Evolutionary conservation across 1,140 invertebrate genomes (phyloP).

Genomic region (Ceratina australensis): DNA sequence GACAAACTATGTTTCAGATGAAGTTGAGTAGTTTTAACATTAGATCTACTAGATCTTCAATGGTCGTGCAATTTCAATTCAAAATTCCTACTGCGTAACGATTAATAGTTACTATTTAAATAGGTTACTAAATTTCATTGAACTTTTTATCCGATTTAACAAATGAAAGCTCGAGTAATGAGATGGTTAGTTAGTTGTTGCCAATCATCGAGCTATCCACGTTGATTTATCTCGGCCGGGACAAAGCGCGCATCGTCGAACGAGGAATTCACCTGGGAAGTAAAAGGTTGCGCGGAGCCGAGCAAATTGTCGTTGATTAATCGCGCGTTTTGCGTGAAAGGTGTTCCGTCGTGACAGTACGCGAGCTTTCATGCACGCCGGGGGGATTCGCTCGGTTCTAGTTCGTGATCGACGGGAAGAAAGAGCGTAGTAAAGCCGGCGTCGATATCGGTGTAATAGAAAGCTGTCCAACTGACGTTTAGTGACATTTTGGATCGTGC

Average conservation of each 20-base stretch:
- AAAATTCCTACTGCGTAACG: no score
- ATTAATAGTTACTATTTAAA: no score
- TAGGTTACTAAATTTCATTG: no score
- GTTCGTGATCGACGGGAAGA: neutral
- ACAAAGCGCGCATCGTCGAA: neutral
- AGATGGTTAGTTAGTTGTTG: no score
- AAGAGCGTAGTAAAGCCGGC: neutral
- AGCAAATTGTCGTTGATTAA: constrained; percentile 41
- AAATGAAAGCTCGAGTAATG: no score
- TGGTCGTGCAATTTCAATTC: no score
- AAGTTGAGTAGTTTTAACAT: no score
- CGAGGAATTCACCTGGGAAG: constrained; percentile 26
- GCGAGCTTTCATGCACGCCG: constrained; percentile 3
- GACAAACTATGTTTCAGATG: no score
- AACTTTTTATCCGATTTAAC: no score
- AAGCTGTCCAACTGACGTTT: neutral
- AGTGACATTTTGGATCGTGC: constrained; percentile 10
- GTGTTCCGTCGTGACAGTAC: constrained; percentile 7
- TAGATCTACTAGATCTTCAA: no score
- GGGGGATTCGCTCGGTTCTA: no score
- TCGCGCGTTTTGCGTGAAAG: constrained; percentile 23
- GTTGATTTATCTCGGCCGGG: neutral
- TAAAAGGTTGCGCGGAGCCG: constrained; percentile 3
- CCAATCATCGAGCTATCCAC: no score
- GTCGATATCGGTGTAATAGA: neutral